Base-by-base conservation (phyloP, 2,888 invertebrate genomes). In the Terebella lapidaria region DNA sequence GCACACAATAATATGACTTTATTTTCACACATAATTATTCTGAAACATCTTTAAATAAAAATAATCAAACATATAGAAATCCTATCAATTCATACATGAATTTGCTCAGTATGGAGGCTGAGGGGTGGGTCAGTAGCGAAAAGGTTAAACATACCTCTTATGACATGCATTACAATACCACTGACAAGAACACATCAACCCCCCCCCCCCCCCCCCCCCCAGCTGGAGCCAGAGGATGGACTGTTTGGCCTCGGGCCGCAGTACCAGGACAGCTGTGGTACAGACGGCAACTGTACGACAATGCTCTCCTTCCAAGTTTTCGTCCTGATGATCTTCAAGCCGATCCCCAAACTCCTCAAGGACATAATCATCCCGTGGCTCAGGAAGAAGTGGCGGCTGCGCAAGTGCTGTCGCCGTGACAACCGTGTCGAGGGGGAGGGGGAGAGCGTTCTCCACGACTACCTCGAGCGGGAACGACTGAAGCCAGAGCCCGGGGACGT, bases 301-400 rank as follows among this genome's bases (percentile, higher is more conserved):
- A 74, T 82, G 60, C 70, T 83, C 1, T 82, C 83, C 2, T 79
- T 83, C 56, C 83, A 82, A 72, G 74, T 83, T 1, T 70, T 83
- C n/a, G 74, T 79, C 3, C 77, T 83, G 24, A 81, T 83, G 76
- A 51, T 83, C 3, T 68, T 76, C 24, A 83, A 83, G 66, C 83
- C 83, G 1, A 60, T 83, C 29, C 82, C 83, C 2, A 82, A 82
- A 66, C 76, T 83, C 59, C 66, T 77, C 57, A 76, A 72, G 42
- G 83, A 83, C 65, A 72, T 82, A 56, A 64, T 82, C 20, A 54
- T 81, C 15, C 81, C 81, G 82, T 82, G 68, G 78, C 81, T 74
- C 1, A 64, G 63, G 35, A 67, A 68, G 58, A 54, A 65, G 15
- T 72, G 71, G 64, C 64, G 69, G 25, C 64, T 35, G 3, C 58